Conservation (phyloP, 2,113 vertebrate species). For the Chamaea fasciata region DNA sequence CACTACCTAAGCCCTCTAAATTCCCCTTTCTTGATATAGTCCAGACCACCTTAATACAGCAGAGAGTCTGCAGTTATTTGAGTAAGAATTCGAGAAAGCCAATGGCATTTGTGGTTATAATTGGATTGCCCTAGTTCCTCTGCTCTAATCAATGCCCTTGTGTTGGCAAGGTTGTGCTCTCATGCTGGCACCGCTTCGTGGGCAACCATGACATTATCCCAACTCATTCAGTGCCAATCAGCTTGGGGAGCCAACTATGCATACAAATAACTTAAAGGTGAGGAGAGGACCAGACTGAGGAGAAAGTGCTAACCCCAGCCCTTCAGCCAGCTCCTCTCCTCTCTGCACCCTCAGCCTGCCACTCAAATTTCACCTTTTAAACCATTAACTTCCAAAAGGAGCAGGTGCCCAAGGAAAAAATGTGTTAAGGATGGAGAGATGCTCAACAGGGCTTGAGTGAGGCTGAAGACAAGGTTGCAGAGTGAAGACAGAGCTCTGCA, state of each 20-base stretch:
- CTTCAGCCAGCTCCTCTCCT: neutral
- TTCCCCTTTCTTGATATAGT: neutral
- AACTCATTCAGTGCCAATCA: neutral
- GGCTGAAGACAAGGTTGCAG: neutral
- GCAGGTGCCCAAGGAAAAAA: neutral
- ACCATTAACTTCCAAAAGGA: neutral
- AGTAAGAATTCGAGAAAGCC: constrained; percentile 38
- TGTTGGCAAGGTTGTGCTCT: constrained; percentile 48
- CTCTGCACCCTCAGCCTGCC: neutral
- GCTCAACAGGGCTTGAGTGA: fast-evolving
- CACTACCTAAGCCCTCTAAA: neutral
- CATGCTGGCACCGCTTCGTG: neutral
- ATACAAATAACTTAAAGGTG: constrained; percentile 53
- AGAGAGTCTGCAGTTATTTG: neutral
- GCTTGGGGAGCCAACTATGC: neutral
- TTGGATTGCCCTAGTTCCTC: constrained; percentile 62
- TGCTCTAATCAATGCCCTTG: constrained; percentile 57
- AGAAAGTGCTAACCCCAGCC: neutral
- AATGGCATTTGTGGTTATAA: constrained; percentile 53
- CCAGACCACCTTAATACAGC: constrained; percentile 54
- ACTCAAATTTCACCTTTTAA: neutral
- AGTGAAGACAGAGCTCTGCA: neutral
- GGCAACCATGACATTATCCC: constrained; percentile 40
- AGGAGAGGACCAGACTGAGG: neutral
- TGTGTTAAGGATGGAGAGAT: neutral